A percentile compares a stretch with the other conserved stretches of the same genome.
Evolutionary conservation across 2,888 invertebrate genomes (phyloP).

Genomic region (Drosophila fungiperda): DNA sequence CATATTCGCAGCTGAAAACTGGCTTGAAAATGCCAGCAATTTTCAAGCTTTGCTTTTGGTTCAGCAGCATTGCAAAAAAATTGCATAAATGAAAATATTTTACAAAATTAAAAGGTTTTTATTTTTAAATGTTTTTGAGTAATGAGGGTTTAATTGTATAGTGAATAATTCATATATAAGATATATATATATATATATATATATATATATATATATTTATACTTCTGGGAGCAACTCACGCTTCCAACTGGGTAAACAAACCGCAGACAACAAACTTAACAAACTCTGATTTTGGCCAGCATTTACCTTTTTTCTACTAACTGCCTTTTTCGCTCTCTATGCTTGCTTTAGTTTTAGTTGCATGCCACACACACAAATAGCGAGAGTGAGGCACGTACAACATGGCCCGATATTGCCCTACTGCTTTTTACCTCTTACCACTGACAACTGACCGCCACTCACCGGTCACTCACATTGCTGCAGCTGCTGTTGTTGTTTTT

Average conservation of each 20-base stretch:
- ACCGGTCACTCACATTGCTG: constrained; percentile 43
- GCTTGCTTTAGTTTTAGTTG: neutral
- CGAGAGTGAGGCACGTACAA: neutral
- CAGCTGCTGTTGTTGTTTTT: constrained; percentile 11
- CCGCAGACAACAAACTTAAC: neutral
- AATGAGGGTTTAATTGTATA: too few species aligned
- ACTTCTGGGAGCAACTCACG: neutral
- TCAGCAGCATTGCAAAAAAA: neutral
- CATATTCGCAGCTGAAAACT: constrained; percentile 1
- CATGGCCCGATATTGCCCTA: constrained; percentile 14
- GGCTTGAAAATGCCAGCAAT: neutral
- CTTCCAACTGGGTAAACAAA: neutral
- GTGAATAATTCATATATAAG: too few species aligned
- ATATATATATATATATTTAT: neutral
- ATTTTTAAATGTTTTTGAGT: too few species aligned
- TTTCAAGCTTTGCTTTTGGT: neutral
- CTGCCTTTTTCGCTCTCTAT: neutral
- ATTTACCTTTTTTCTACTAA: neutral
- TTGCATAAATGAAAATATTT: neutral
- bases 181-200: too few species aligned
- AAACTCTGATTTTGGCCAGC: neutral
- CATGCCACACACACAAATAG: neutral
- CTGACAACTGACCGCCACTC: constrained; percentile 26
- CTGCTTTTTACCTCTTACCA: constrained; percentile 35
- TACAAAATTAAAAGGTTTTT: too few species aligned